Percentiles rank a stretch among this genome's conserved stretches.
These are phyloP conservation scores for Phymastichus coffea DNA, from an alignment of 1,140 invertebrate genomes.

Conservation along the genomic window DNA sequence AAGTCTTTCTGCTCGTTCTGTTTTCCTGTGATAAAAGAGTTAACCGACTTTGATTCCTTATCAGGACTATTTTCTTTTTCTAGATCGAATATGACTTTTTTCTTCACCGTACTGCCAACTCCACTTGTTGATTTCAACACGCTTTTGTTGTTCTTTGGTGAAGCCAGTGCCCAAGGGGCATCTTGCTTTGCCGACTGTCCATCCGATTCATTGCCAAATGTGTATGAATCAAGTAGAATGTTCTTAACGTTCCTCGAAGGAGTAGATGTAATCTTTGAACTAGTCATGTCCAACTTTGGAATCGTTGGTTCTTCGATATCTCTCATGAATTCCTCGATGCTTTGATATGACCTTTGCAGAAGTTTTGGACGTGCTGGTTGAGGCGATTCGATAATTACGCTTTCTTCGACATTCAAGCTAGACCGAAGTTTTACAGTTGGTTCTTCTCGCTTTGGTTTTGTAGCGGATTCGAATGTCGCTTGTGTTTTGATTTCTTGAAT, in stretches of 20 bases:
- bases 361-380: conserved; percentile 8
- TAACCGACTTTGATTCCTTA: conserved; percentile 35
- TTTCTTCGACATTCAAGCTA: neutral
- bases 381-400: neutral
- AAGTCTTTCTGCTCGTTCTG: conserved; percentile 35
- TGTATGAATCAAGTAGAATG: conserved; percentile 30
- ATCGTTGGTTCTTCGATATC: conserved; percentile 16
- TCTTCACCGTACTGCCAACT: conserved; percentile 54
- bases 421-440: neutral
- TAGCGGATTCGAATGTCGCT: neutral
- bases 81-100: conserved; percentile 64
- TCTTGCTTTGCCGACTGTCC: conserved; percentile 42
- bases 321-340: conserved; percentile 40
- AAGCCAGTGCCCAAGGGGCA: conserved; percentile 33
- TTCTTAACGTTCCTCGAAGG: conserved; percentile 29
- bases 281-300: conserved; percentile 21
- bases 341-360: conserved; percentile 34
- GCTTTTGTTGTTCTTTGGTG: conserved; percentile 53
- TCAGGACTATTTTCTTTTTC: conserved; percentile 56
- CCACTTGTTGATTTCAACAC: conserved; percentile 58
- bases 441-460: conserved; percentile 3
- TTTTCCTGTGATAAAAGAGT: conserved; percentile 45
- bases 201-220: conserved; percentile 23
- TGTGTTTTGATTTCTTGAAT: conserved; percentile 20
- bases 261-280: conserved; percentile 31